Evolutionary conservation across 2,888 invertebrate species (phyloP), one percentile per base, ranked within the genome.

Genomic region (Eulithis prunata): DNA sequence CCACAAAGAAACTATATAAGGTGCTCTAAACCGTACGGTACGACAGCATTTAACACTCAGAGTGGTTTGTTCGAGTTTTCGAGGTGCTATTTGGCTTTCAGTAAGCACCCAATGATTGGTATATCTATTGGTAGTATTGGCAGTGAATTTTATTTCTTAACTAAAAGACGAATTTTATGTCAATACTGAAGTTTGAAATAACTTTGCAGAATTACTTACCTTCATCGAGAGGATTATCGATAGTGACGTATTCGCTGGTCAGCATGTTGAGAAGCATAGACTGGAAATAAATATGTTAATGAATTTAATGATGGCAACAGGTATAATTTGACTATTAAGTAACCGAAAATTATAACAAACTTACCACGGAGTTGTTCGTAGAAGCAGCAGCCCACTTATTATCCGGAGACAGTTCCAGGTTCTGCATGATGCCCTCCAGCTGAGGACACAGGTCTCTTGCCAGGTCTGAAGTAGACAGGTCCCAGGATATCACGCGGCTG

Each of bases 401-500:
- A 84, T 99, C 98, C 0, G 97, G 97, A 70, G 98, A 98, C 5
- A 99, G 91, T 14, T 97, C 97, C 72, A 99, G 88, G 76, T 97
- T 97, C 87, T 98, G 98, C 97, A 99, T 98, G 75, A 99, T 99
- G 13, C 99, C 99, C 82, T 98, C 98, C 21, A 99, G 96, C 65
- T 93, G 93, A 1, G 99, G 99, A 83, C 98, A 97, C 0, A 98
- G 96, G 82, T 98, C 98, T 41, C 99, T 94, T 0, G 98, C 97
- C 82, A 99, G 94, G 87, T 99, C 99, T 59, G 99, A 99, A 0
- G 99, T 99, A 36, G 97, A 96, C 38, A 99, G 88, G 90, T 99
- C 99, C 97, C 99, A 99, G 43, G 99, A 99, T 73, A 99, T 98
- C 73, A 99, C 98, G 75, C 98, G 95, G 80, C 99, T 99, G 3